Evolutionary conservation across 2,888 invertebrate species (phyloP).

Genomic region (Athalia cordata): DNA sequence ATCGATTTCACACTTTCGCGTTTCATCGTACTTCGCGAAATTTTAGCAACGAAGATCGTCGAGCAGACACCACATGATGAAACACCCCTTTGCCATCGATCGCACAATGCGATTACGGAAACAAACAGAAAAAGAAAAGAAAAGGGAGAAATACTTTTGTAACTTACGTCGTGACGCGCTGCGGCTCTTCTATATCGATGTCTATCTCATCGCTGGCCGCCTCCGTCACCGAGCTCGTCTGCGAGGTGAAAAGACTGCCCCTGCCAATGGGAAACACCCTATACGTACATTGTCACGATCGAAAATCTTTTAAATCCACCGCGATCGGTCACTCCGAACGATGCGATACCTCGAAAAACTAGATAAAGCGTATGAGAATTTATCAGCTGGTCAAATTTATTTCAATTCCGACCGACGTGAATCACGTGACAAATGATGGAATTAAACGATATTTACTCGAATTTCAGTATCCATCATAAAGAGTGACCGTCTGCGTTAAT

Average conservation of each 20-base stretch:
- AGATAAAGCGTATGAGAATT: background rate
- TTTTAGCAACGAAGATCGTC: too few relatives aligned
- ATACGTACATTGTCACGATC: constrained; percentile 62
- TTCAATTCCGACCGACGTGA: constrained; percentile 7
- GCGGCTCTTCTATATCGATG: constrained; percentile 78
- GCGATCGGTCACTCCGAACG: too few relatives aligned
- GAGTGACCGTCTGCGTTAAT: too few relatives aligned
- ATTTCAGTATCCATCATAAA: background rate
- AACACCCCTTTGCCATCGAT: background rate
- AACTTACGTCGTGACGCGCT: constrained; percentile 80
- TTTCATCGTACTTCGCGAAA: background rate
- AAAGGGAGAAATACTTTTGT: background rate
- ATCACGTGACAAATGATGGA: constrained; percentile 23
- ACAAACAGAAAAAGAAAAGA: background rate
- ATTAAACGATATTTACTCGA: constrained; percentile 12
- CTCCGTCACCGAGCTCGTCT: constrained; percentile 82
- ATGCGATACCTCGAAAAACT: background rate
- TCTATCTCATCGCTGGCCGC: constrained; percentile 83
- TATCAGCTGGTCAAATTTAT: too few relatives aligned
- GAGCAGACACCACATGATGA: too few relatives aligned
- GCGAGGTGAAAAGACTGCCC: constrained; percentile 72
- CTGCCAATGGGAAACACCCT: constrained; percentile 69
- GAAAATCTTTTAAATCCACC: constrained; percentile 39
- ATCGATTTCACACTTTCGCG: background rate
- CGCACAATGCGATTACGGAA: background rate